Evolutionary conservation across 1,140 invertebrate genomes (phyloP).

Genomic region (Drosophila bifasciata): DNA sequence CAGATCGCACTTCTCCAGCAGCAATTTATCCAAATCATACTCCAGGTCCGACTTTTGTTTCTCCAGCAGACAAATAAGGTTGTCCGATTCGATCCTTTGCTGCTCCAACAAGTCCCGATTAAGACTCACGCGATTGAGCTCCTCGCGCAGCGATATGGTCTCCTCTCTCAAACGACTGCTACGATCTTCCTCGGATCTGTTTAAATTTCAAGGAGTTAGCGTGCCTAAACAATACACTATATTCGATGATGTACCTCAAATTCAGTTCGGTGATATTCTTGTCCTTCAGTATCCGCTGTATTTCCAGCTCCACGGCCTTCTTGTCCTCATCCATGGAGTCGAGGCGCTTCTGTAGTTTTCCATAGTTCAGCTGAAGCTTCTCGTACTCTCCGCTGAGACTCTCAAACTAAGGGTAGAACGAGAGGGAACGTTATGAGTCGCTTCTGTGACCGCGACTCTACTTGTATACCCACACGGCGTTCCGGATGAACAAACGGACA

Average conservation of each 20-base stretch:
- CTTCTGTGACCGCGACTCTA: too few relatives aligned
- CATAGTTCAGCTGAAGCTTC: conserved; percentile 89
- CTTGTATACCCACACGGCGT: too few relatives aligned
- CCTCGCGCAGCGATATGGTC: conserved; percentile 89
- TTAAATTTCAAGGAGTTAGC: background rate
- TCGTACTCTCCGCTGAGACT: conserved; percentile 90
- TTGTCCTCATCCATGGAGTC: conserved; percentile 91
- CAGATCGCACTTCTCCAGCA: conserved; percentile 89
- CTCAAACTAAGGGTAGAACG: conserved; percentile 87
- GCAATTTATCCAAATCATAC: conserved; percentile 89
- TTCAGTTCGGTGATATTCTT: conserved; percentile 86
- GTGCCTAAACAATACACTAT: background rate
- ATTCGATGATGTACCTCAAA: conserved; percentile 67
- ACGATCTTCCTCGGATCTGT: conserved; percentile 90
- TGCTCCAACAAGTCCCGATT: conserved; percentile 91
- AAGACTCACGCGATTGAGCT: conserved; percentile 89
- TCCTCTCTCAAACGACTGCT: conserved; percentile 91
- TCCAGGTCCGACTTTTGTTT: conserved; percentile 91
- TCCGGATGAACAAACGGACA: too few relatives aligned
- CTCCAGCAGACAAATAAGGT: conserved; percentile 89
- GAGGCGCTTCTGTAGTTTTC: conserved; percentile 89
- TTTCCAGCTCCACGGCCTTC: conserved; percentile 88
- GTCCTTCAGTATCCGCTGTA: conserved; percentile 89
- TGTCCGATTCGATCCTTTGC: conserved; percentile 90
- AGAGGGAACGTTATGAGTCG: too few relatives aligned